Base-by-base conservation (phyloP, 2,113 vertebrate genomes). In the Malurus alboscapulatus region DNA sequence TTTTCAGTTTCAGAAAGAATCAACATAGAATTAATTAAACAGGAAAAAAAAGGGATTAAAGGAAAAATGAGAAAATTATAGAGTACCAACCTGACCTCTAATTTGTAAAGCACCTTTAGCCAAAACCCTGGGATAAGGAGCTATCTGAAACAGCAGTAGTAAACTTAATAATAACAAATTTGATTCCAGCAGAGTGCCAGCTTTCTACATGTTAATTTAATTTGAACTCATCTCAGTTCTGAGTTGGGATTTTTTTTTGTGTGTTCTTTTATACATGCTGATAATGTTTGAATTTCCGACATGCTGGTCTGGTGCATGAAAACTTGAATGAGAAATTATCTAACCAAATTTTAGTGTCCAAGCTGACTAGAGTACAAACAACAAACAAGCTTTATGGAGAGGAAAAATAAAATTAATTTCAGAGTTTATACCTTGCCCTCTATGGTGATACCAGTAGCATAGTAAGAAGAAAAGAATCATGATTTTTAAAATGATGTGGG, bases 91-190 rank as follows among this genome's bases (percentile, higher is more conserved):
- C 57, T 89, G 65, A 72, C 36, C 61, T 78, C 80, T 88, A 77
- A 94, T 92, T 84, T 76, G 24, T 79, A 88, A 91, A 92, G 55
- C 72, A 93, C 51, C 73, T 94, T 91, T 58, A 78, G 45, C 76
- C 58, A 94, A 88, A 94, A 91, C 84, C 69, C 63, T 8, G 27
- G 67, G 66, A 90, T 68, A 92, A 87, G 9, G 22, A 81, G 40
- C 61, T 74, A 17, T 48, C 42, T 88, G 55, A 90, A 87, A 68
- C 63, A 83, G 77, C 55, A 58, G 51, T 44, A 54, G 30, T 74
- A 57, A 90, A 67, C 84, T 76, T 84, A 48, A 72, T 93, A 90
- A 84, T 45, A 82, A 84, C 0, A 0, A 87, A 76, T 44, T 16
- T 74, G 65, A 69, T 81, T 94, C 72, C 80, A 93, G 66, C 62